Base-by-base conservation (phyloP, 2,888 invertebrate genomes). In the Eustalomyia histrio region DNA sequence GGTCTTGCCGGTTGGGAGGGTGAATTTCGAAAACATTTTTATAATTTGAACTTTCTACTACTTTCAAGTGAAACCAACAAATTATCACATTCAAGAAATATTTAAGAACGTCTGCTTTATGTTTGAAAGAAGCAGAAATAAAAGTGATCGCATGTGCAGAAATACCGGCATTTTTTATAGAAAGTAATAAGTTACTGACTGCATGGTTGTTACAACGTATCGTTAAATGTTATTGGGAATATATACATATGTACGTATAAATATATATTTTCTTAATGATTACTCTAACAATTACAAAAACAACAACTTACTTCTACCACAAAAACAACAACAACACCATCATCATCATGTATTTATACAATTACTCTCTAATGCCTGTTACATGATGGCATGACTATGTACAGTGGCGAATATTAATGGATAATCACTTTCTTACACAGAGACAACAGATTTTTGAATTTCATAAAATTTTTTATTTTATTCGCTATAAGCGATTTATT, bases 301-400 rank as follows among this genome's bases (percentile, higher is more conserved):
- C 43, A 57, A 21, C 52, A 52, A 53, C 64, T 71, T 35, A 2
- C 5, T 24, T 3, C 24, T 24, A 5, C 24, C 5, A 24, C 5
- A 2, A 24, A 2, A 24, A 24, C 35, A 65, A 65, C 39, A 57
- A 60, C 33, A 57, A 75, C 52, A 57, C 58, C 39, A 55, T 17
- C 50, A 52, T 47, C 64, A 75, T 55, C 47, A 65, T 60, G 53
- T 71, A 60, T 75, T 71, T 33, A 47, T 65, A 65, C 76, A 72
- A 78, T 78, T 78, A 72, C 64, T 72, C 64, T 72, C 71, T 72
- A 78, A 78, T 78, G 76, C 47, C 71, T 65, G 71, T 72, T 78
- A 72, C 65, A 72, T 72, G 71, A 72, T 78, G 71, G 76, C 76
- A 72, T 72, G 76, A 60, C 39, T 65, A n/a, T 2, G 8, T 3